phyloP scores from a whole-genome alignment of 2,888 invertebrate species.

The Clepsis dumicolana region DNA sequence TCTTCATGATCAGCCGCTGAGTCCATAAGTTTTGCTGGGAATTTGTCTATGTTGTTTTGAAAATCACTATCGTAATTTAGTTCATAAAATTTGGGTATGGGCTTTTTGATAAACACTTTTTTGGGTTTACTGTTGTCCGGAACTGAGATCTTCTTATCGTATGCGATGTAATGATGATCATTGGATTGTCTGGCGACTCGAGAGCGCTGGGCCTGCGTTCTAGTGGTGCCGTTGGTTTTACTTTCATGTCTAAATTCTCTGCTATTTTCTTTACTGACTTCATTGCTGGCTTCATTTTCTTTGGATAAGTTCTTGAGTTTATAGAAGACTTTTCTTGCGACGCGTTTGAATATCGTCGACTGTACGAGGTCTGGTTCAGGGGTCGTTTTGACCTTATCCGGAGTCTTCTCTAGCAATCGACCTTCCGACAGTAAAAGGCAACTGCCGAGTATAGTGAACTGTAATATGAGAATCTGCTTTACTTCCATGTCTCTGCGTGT shows the following conservation, averaged over 20 bases:
- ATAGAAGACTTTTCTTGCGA: slow-evolving; percentile 54
- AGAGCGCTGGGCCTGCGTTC: background rate
- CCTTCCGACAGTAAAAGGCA: slow-evolving; percentile 51
- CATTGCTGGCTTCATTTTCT: slow-evolving; percentile 53
- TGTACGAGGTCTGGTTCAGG: slow-evolving; percentile 51
- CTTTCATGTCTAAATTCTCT: slow-evolving; percentile 50
- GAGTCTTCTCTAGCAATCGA: slow-evolving; percentile 59
- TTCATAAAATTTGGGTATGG: slow-evolving; percentile 72
- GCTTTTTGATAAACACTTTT: slow-evolving; percentile 64
- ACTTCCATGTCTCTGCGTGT: slow-evolving; percentile 51
- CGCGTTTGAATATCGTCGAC: slow-evolving; percentile 49
- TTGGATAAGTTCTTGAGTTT: slow-evolving; percentile 52
- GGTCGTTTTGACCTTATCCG: slow-evolving; percentile 51
- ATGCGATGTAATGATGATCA: background rate
- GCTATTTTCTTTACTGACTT: slow-evolving; percentile 48
- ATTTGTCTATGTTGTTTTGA: slow-evolving; percentile 56
- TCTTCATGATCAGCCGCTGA: slow-evolving; percentile 72
- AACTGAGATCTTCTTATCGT: slow-evolving; percentile 2
- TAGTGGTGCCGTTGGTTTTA: background rate
- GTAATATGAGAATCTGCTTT: slow-evolving; percentile 57
- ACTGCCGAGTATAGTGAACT: slow-evolving; percentile 50
- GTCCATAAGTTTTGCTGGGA: slow-evolving; percentile 47
- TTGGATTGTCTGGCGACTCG: background rate
- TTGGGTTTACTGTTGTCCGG: slow-evolving; percentile 14
- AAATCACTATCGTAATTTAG: slow-evolving; percentile 69